Evolutionary conservation across 2,797 vertebrate species (phyloP).

Genomic region (Lacerta agilis): DNA sequence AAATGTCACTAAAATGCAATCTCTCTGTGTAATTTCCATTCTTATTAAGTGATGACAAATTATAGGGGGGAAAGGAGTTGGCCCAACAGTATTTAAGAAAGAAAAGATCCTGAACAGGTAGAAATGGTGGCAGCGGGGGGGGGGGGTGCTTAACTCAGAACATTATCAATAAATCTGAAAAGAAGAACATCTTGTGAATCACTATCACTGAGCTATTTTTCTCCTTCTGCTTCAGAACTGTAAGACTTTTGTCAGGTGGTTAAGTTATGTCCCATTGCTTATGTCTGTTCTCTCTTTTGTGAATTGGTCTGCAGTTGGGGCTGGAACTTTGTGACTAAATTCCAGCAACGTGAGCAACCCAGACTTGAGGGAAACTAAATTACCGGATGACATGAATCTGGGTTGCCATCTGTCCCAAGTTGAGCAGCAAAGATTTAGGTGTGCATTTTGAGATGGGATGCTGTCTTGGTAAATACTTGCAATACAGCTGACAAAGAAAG

Average conservation of each 20-base stretch:
- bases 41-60: no score
- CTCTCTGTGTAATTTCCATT: no score
- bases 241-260: background rate
- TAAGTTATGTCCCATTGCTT: background rate
- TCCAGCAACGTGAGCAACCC: background rate
- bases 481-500: background rate
- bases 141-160: background rate
- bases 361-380: background rate
- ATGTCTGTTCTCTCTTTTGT: constrained; percentile 3
- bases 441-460: background rate
- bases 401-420: background rate
- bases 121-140: no score
- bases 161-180: background rate
- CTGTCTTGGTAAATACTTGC: background rate
- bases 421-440: background rate
- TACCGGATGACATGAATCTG: background rate
- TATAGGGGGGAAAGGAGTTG: no score
- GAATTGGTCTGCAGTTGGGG: background rate
- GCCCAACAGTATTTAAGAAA: background rate
- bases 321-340: background rate
- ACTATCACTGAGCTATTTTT: background rate
- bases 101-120: no score
- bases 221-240: background rate
- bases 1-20: no score
- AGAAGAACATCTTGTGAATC: background rate